Evolutionary conservation across 2,888 invertebrate species (phyloP).

Genomic region (Meliscaeva auricollis): DNA sequence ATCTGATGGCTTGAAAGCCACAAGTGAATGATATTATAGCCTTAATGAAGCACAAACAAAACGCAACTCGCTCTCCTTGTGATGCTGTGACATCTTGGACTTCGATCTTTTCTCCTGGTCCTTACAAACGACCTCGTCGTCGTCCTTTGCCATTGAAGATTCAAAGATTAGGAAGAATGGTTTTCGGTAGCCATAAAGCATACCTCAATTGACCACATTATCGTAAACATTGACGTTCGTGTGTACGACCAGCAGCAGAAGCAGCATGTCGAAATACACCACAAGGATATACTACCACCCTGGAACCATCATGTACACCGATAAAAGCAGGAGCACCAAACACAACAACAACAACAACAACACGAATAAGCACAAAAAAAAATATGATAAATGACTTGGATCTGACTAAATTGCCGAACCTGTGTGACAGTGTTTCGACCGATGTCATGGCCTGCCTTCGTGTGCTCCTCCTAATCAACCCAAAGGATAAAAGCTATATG

Average conservation of each 20-base stretch:
- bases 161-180: constrained; percentile 70
- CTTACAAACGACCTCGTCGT: constrained; percentile 3
- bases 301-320: constrained; percentile 24
- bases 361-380: constrained; percentile 59
- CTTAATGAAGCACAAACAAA: constrained; percentile 46
- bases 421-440: constrained; percentile 60
- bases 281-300: constrained; percentile 5
- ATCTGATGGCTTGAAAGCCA: constrained; percentile 14
- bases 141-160: constrained; percentile 40
- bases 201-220: constrained; percentile 74
- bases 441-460: constrained; percentile 52
- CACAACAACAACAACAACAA: constrained; percentile 1
- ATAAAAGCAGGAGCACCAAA: constrained; percentile 15
- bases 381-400: constrained; percentile 69
- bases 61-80: constrained; percentile 4
- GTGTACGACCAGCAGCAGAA: constrained; percentile 20
- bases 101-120: not conserved
- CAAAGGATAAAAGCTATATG: constrained; percentile 28
- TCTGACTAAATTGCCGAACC: constrained; percentile 67
- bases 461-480: constrained; percentile 3
- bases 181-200: constrained; percentile 69
- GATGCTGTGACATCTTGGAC: constrained; percentile 39
- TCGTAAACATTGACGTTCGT: constrained; percentile 64
- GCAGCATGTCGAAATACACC: constrained; percentile 36
- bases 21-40: constrained; percentile 36